Percentiles rank a stretch among this genome's conserved stretches.
phyloP scores from a whole-genome alignment of 2,888 invertebrate species.

The Auanema sp. region DNA sequence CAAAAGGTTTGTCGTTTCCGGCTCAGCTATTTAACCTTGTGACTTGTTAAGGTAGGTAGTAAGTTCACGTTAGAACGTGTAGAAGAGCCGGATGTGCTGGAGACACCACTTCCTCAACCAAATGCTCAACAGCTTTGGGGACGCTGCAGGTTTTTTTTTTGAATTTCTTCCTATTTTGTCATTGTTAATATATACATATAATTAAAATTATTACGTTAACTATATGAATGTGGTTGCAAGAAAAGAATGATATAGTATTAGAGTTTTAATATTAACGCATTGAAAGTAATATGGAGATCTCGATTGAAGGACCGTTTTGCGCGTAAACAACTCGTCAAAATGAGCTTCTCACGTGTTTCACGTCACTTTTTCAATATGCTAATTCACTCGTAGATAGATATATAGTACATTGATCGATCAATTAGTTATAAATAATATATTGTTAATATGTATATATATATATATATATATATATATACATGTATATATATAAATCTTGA shows the following conservation, averaged over 20 bases:
- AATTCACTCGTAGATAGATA: too few relatives aligned
- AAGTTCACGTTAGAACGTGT: conserved; percentile 17
- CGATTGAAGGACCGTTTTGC: not conserved
- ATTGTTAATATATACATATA: not conserved
- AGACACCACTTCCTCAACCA: conserved; percentile 6
- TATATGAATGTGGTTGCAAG: too few relatives aligned
- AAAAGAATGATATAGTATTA: too few relatives aligned
- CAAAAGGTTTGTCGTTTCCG: conserved; percentile 5
- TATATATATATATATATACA: too few relatives aligned
- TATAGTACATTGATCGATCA: too few relatives aligned
- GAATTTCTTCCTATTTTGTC: too few relatives aligned
- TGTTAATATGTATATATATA: too few relatives aligned
- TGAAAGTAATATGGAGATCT: not conserved
- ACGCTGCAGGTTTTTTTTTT: conserved; percentile 7
- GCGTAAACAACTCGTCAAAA: not conserved
- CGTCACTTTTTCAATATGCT: not conserved
- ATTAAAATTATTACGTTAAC: too few relatives aligned
- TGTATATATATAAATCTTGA: too few relatives aligned
- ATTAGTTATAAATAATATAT: too few relatives aligned
- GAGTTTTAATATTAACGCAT: not conserved
- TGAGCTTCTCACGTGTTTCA: not conserved
- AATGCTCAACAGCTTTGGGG: conserved; percentile 12
- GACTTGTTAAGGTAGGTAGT: conserved; percentile 20
- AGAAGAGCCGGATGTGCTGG: conserved; percentile 11
- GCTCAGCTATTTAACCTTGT: not conserved